These are phyloP conservation scores for Hepsetus odoe DNA, from an alignment of 2,113 vertebrate species.

Conservation along the genomic window DNA sequence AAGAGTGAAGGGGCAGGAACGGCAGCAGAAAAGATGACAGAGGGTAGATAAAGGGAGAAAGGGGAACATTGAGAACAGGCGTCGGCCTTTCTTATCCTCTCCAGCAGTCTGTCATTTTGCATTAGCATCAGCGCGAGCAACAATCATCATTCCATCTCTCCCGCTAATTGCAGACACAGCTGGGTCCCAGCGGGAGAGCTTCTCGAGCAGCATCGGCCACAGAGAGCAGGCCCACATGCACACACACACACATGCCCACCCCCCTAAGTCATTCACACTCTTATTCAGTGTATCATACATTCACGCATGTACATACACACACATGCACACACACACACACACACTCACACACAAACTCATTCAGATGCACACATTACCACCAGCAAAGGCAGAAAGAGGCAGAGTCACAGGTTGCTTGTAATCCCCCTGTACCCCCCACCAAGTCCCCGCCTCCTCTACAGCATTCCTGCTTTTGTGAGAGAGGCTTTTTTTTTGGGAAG, in stretches of 20 bases:
- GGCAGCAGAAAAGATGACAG: conserved; percentile 61
- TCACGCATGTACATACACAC: conserved; percentile 65
- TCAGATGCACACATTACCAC: conserved; percentile 77
- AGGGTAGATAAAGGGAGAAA: conserved; percentile 54
- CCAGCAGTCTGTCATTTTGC: conserved; percentile 93
- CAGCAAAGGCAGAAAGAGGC: conserved; percentile 99
- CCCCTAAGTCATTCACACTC: conserved; percentile 75
- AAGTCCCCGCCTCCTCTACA: conserved; percentile 85
- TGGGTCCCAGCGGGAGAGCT: conserved; percentile 93
- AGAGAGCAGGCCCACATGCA: conserved; percentile 86
- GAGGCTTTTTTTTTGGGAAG: conserved; percentile 71
- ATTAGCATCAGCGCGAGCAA: conserved; percentile 95
- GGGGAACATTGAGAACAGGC: conserved; percentile 45
- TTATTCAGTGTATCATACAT: background rate
- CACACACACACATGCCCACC: conserved; percentile 45
- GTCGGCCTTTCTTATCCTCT: conserved; percentile 59
- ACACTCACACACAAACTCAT: conserved; percentile 76
- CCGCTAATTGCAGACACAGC: conserved; percentile 99
- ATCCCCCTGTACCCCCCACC: conserved; percentile 91
- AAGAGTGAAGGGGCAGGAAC: background rate
- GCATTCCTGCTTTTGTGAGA: conserved; percentile 91
- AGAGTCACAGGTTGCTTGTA: conserved; percentile 99
- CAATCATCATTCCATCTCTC: conserved; percentile 99
- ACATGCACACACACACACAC: conserved; percentile 64
- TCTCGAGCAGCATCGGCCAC: conserved; percentile 89